These are phyloP conservation scores for Bombyx mandarina DNA, from an alignment of 1,140 invertebrate genomes.

Conservation along the genomic window DNA sequence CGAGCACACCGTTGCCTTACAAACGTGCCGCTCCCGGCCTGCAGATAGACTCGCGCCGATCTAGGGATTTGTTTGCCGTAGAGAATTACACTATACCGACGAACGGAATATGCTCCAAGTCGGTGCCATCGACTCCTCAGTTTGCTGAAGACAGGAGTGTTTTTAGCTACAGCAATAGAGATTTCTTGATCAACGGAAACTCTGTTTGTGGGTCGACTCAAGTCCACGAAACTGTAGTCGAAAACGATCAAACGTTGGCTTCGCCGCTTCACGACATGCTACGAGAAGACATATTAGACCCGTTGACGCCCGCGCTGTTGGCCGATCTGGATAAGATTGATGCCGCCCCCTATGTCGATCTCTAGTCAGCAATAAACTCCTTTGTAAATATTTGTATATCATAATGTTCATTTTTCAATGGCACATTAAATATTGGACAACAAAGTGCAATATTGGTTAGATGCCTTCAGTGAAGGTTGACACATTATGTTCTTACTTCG, in stretches of 20 bases:
- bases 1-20: conserved; percentile 74
- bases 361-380: conserved; percentile 38
- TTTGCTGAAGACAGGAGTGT: conserved; percentile 62
- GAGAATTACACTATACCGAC: conserved; percentile 36
- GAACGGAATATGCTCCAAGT: conserved; percentile 71
- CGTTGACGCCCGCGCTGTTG: conserved; percentile 44
- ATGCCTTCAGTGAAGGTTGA: conserved; percentile 64
- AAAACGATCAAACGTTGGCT: conserved; percentile 38
- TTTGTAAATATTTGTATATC: conserved; percentile 22
- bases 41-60: conserved; percentile 47
- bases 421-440: conserved; percentile 49
- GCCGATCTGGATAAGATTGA: conserved; percentile 62
- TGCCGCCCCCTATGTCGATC: conserved; percentile 52
- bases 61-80: conserved; percentile 38
- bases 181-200: conserved; percentile 74
- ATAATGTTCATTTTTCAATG: conserved; percentile 27
- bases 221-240: conserved; percentile 33
- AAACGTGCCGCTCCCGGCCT: conserved; percentile 51
- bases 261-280: conserved; percentile 54
- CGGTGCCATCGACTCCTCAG: conserved; percentile 76
- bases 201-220: conserved; percentile 55
- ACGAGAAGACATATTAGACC: conserved; percentile 49
- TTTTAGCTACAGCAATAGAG: conserved; percentile 74
- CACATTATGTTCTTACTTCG: neutral
- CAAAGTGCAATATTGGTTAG: conserved; percentile 48